Conservation (phyloP, 1,140 invertebrate species). For the Drosophila nasuta region DNA sequence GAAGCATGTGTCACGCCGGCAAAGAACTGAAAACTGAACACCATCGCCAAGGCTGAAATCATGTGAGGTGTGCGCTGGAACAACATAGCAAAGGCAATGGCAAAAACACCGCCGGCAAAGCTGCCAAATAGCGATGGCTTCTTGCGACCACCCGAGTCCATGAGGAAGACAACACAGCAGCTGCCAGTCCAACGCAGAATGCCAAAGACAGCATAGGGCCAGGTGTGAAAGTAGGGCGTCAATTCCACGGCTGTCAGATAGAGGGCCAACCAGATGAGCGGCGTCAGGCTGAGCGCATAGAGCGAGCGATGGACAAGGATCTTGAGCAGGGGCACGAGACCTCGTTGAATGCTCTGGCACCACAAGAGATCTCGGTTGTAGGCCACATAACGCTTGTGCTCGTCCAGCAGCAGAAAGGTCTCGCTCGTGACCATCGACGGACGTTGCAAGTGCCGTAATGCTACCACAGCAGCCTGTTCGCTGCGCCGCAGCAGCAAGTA, state of each 20-base stretch:
- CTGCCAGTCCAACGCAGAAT: conserved; percentile 57
- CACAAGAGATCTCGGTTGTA: conserved; percentile 47
- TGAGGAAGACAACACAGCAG: conserved; percentile 47
- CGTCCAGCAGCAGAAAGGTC: conserved; percentile 70
- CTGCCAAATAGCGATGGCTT: conserved; percentile 60
- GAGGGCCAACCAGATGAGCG: conserved; percentile 52
- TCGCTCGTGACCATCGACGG: conserved; percentile 73
- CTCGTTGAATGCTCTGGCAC: conserved; percentile 20
- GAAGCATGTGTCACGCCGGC: conserved; percentile 56
- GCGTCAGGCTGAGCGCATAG: conserved; percentile 55
- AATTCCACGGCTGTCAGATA: conserved; percentile 32
- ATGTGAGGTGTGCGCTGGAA: conserved; percentile 38
- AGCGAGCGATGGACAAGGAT: conserved; percentile 54
- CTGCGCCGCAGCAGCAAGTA: conserved; percentile 58
- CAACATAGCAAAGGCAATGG: conserved; percentile 57
- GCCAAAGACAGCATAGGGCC: conserved; percentile 67
- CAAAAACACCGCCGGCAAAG: conserved; percentile 61
- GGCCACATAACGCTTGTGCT: conserved; percentile 73
- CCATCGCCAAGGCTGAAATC: conserved; percentile 52
- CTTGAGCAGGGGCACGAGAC: conserved; percentile 62
- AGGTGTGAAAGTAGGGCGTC: conserved; percentile 48
- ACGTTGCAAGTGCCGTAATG: conserved; percentile 65
- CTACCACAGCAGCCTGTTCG: conserved; percentile 61
- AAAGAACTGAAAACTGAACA: conserved; percentile 66
- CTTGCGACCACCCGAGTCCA: conserved; percentile 72